phyloP scores from a whole-genome alignment of 2,888 invertebrate species.

The Phengaris alcon region DNA sequence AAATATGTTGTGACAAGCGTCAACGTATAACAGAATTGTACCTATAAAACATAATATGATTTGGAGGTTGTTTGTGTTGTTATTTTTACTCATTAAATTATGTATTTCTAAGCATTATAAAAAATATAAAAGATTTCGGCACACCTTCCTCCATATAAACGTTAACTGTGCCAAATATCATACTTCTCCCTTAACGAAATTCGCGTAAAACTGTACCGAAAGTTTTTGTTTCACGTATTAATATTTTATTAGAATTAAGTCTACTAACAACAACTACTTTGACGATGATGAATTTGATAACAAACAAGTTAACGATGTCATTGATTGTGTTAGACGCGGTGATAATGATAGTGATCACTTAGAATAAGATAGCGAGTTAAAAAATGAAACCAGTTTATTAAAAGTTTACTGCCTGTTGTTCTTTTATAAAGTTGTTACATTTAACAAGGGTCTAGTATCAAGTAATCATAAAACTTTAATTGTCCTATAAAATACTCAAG shows the following conservation, averaged over 20 bases:
- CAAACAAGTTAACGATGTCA: neutral
- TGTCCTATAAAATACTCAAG: slow-evolving; percentile 28
- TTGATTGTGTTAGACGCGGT: neutral
- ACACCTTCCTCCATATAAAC: too few species aligned
- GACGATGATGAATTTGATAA: neutral
- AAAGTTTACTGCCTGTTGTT: neutral
- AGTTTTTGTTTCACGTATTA: neutral
- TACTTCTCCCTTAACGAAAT: neutral
- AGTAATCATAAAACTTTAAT: slow-evolving; percentile 31
- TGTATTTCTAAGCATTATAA: too few species aligned
- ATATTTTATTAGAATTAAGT: neutral
- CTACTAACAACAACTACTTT: neutral
- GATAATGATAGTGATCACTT: slow-evolving; percentile 14
- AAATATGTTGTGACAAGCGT: too few species aligned
- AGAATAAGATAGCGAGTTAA: neutral
- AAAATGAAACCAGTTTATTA: slow-evolving; percentile 11
- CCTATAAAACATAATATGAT: too few species aligned
- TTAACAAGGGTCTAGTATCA: slow-evolving; percentile 28
- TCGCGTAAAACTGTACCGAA: too few species aligned
- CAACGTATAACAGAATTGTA: too few species aligned
- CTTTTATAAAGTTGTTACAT: slow-evolving; percentile 29
- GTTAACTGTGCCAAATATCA: too few species aligned
- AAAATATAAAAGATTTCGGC: too few species aligned
- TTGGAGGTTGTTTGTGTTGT: too few species aligned
- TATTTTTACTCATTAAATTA: too few species aligned